Base-by-base conservation (phyloP, 2,888 invertebrate species). In the Odontomyia ornata region DNA sequence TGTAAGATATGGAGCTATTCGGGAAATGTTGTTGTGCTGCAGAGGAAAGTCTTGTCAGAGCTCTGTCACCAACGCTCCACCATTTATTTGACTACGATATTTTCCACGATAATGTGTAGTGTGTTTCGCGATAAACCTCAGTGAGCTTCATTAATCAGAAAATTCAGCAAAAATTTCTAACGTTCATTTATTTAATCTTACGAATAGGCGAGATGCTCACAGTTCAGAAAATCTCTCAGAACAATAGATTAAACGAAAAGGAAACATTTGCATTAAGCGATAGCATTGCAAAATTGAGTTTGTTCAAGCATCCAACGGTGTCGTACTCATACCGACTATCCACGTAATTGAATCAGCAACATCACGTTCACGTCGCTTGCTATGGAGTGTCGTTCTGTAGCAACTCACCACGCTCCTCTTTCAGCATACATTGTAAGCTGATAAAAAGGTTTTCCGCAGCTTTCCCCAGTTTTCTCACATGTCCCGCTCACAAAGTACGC, bases 1-100 rank as follows among this genome's bases (percentile, higher is more conserved):
- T 15, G 25, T 1, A 25, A 60, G 60, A 60, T 60, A 1, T 4
- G n/a, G 25, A 23, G 3, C 60, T 15, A 18, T 0, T 25, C 18
- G 60, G 23, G 7, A 11, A 60, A 15, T 13, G 25, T 18, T 60
- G 60, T 23, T 21, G 5, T 23, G 25, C 25, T 25, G 60, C 52
- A 65, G 62, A 23, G 69, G 23, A 47, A 69, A 69, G 43, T 69
- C 47, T 13, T 69, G 46, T 46, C 69, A 69, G 47, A 23, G 43
- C 18, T 46, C 25, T 21, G 69, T 47, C 25, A 30, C 25, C 23
- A 69, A 27, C 15, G 64, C 27, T 64, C 25, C 25, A 28, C 23
- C 25, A 64, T 30, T 23, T 64, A n/a, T 30, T 3, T 25, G 28
- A 64, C 5, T 64, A 28, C 23, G 64, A 64, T 28, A 28, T 27